Evolutionary conservation across 2,113 vertebrate genomes (phyloP).

Genomic region (Procapra przewalskii): DNA sequence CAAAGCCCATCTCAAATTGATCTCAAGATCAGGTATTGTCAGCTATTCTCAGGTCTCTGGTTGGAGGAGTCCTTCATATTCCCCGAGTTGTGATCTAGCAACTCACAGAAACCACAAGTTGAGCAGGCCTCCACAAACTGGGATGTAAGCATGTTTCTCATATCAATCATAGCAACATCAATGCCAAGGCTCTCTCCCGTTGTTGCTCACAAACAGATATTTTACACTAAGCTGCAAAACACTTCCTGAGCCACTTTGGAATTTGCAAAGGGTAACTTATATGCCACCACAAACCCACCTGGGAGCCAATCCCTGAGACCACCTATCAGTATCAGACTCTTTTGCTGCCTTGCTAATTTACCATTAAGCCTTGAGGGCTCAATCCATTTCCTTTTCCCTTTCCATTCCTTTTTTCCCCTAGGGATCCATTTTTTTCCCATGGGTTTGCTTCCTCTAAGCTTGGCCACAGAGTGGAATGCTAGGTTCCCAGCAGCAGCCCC

Average conservation of each 20-base stretch:
- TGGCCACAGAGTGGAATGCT: neutral
- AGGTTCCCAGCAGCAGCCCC: neutral
- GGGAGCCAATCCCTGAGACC: neutral
- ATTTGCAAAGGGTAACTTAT: neutral
- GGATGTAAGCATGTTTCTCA: neutral
- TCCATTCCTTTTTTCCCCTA: neutral
- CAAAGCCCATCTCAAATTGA: neutral
- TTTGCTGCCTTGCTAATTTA: neutral
- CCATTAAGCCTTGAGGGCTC: neutral
- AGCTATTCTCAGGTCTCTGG: neutral
- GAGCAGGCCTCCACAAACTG: neutral
- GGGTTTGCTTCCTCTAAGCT: neutral
- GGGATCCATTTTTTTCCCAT: neutral
- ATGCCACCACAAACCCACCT: neutral
- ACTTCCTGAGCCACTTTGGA: neutral
- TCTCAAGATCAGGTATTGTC: neutral
- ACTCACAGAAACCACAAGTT: neutral
- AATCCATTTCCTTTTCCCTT: neutral
- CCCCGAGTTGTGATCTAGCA: neutral
- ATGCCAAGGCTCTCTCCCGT: neutral
- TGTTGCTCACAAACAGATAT: neutral
- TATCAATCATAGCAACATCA: neutral
- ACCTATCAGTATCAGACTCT: neutral
- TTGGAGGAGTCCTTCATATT: neutral
- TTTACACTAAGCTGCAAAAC: neutral